phyloP scores from a whole-genome alignment of 2,888 invertebrate genomes.

The Bhutanitis thaidina region DNA sequence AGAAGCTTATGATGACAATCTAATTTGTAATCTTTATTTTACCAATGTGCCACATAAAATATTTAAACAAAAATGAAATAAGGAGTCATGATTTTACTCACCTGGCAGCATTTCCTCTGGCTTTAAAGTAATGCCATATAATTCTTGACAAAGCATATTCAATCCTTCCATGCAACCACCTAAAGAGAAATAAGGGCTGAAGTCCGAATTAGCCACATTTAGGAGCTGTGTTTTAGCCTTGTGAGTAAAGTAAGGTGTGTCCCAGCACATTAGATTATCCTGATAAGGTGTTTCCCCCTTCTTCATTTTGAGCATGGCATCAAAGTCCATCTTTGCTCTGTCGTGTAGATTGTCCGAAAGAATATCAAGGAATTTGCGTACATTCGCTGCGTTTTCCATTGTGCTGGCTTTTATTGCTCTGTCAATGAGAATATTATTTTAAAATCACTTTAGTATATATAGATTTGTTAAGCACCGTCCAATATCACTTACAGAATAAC shows the following conservation, averaged over 20 bases:
- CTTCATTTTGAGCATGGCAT: constrained; percentile 88
- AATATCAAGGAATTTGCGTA: constrained; percentile 88
- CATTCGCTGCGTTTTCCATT: constrained; percentile 89
- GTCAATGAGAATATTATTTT: constrained; percentile 26
- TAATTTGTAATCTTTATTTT: no score
- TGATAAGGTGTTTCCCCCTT: constrained; percentile 51
- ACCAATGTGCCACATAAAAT: no score
- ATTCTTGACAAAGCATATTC: constrained; percentile 89
- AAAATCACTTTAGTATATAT: no score
- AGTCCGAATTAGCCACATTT: constrained; percentile 85
- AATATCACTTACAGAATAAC: no score
- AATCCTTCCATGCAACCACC: constrained; percentile 98
- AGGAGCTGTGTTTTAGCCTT: constrained; percentile 86
- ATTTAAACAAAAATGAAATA: neutral
- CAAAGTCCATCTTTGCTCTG: constrained; percentile 87
- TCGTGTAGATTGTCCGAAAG: constrained; percentile 85
- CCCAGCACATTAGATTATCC: constrained; percentile 85
- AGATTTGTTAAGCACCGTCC: no score
- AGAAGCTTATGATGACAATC: no score
- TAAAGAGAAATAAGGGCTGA: constrained; percentile 92
- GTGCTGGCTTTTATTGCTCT: constrained; percentile 94
- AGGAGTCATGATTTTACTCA: constrained; percentile 26
- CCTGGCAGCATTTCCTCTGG: constrained; percentile 86
- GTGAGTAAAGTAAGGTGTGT: constrained; percentile 91
- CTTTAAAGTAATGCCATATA: constrained; percentile 90